These are phyloP conservation scores for Mizuhopecten yessoensis DNA, from an alignment of 1,140 invertebrate genomes.

Conservation along the genomic window DNA sequence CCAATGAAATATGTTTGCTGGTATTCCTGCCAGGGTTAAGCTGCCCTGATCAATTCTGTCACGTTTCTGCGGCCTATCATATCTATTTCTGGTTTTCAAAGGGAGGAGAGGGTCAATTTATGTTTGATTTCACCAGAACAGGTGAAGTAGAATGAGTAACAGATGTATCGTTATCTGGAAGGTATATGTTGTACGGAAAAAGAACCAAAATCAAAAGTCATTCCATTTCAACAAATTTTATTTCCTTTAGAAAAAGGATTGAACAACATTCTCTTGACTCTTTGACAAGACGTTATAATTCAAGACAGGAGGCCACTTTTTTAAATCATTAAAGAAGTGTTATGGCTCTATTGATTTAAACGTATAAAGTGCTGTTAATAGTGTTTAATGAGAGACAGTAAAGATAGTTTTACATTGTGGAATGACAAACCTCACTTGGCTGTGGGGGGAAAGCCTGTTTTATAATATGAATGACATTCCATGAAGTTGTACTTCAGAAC, in stretches of 20 bases:
- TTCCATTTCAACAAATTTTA: no score
- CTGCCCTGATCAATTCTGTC: neutral
- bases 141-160: neutral
- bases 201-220: neutral
- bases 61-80: neutral
- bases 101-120: constrained; percentile 1
- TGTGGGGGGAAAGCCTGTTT: neutral
- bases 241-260: no score
- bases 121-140: neutral
- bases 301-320: neutral
- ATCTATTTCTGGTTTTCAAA: neutral
- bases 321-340: neutral
- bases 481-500: neutral
- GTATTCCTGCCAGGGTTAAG: neutral
- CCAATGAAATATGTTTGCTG: neutral
- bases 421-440: neutral
- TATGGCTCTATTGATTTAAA: neutral
- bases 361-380: neutral
- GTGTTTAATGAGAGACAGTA: neutral
- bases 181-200: neutral
- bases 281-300: neutral
- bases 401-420: neutral
- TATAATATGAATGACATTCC: neutral
- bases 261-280: no score
- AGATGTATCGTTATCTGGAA: neutral